These are phyloP conservation scores for Ivindomyrus marchei DNA, from an alignment of 2,113 vertebrate species.

Conservation along the genomic window DNA sequence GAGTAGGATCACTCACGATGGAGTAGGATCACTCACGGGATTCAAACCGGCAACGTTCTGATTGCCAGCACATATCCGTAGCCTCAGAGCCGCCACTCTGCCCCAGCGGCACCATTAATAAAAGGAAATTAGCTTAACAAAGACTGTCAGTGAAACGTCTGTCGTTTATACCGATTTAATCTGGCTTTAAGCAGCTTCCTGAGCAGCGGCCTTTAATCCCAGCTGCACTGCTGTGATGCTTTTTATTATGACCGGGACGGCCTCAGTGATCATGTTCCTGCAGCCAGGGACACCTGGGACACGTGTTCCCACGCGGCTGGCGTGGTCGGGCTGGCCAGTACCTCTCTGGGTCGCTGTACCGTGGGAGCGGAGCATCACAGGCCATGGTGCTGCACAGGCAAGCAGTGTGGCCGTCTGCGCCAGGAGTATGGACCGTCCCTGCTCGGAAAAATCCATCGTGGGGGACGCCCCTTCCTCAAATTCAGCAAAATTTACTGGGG, in stretches of 20 bases:
- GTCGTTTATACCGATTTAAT: not conserved
- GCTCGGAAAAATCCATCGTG: not conserved
- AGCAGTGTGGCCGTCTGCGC: not conserved
- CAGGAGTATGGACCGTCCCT: not conserved
- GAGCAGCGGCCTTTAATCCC: conserved; percentile 10
- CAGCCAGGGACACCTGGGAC: not conserved
- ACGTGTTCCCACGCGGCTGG: not conserved
- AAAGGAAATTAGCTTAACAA: not conserved
- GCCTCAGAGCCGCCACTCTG: too few species aligned
- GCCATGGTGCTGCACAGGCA: not conserved
- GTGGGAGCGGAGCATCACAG: not conserved
- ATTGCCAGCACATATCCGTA: too few species aligned
- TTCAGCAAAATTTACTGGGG: not conserved
- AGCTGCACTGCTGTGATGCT: conserved; percentile 7
- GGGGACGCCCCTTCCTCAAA: not conserved
- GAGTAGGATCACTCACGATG: too few species aligned
- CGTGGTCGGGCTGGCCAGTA: not conserved
- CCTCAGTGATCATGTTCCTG: not conserved
- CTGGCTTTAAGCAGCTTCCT: not conserved
- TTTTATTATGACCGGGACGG: not conserved
- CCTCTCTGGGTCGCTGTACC: not conserved
- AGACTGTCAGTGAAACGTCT: not conserved
- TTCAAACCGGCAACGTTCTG: too few species aligned
- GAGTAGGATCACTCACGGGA: too few species aligned
- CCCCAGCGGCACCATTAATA: not conserved